Base-by-base conservation (phyloP, 2,888 invertebrate species). In the Bombyx huttoni region DNA sequence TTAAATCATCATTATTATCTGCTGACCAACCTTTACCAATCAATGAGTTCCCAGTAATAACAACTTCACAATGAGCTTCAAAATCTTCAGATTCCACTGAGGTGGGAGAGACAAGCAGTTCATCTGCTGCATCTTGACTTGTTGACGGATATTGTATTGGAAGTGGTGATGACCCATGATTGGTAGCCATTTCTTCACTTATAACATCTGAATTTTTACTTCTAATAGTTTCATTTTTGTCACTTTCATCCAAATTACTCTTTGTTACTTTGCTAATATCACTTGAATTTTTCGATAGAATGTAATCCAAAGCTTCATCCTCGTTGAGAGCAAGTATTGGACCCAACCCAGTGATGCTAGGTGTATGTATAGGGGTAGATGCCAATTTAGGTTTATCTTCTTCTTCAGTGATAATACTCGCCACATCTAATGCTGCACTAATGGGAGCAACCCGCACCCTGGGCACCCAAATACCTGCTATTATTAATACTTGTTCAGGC, bases 391-490 rank as follows among this genome's bases (percentile, higher is more conserved):
- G 65, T 81, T 89, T 79, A 58, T 71, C 70, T 76, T 89, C 79
- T 77, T 91, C 77, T 68, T 90, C 76, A 61, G 68, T 75, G 10
- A 90, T 77, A 34, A 90, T 90, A 68, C 92, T 93, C 0, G 94
- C 96, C 8, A 96, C 92, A 83, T 96, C 96, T 40, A 95, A 89
- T 9, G 94, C 94, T 52, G 92, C 91, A 63, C 92, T 91, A n/a
- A 92, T 91, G 13, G 95, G 94, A 61, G 93, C 93, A 6, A 92
- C 91, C 71, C 93, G 92, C 70, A 95, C 89, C 8, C 94, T 93
- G 0, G 95, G 94, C 2, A 94, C 92, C 94, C 96, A 96, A 51
- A 96, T 89, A 6, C 97, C 97, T 12, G 96, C 94, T 64, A 97
- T 81, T 70, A 94, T 90, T 46, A 98, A 81, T 0, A 97, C 94